Evolutionary conservation across 2,797 vertebrate species (phyloP).

Genomic region (Ateles fusciceps): DNA sequence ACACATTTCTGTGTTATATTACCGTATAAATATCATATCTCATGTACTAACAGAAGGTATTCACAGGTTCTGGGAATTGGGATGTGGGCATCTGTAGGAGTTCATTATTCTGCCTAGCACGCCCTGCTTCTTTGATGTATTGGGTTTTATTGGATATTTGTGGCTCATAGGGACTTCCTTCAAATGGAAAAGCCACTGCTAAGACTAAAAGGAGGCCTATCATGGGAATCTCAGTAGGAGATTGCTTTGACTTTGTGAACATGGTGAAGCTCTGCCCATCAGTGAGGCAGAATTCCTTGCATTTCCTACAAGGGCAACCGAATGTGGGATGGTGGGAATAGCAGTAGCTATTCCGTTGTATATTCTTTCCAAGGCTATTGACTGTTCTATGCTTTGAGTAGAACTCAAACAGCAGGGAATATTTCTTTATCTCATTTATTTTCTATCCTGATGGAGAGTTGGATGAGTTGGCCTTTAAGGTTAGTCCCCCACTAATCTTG

Average conservation of each 20-base stretch:
- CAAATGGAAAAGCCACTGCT: not conserved
- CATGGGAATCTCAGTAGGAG: not conserved
- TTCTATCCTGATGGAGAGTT: not conserved
- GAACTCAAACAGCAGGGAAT: not conserved
- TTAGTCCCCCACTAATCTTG: not conserved
- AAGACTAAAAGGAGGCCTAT: not conserved
- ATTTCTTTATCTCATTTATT: not conserved
- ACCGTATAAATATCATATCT: not conserved
- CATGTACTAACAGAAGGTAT: not conserved
- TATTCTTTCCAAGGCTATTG: not conserved
- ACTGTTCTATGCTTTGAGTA: not conserved
- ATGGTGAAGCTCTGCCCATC: not conserved
- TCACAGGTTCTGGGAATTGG: not conserved
- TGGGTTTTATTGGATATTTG: not conserved
- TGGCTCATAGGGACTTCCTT: not conserved
- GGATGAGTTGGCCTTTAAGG: not conserved
- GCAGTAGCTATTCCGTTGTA: not conserved
- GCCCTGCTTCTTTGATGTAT: not conserved
- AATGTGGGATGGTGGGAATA: not conserved
- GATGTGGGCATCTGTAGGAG: not conserved
- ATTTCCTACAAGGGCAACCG: not conserved
- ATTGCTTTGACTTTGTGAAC: not conserved
- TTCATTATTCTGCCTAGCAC: not conserved
- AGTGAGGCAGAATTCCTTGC: not conserved
- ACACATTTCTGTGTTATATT: not conserved